Conservation (phyloP, 2,888 invertebrate species). For the Eurytoma adleriae region DNA sequence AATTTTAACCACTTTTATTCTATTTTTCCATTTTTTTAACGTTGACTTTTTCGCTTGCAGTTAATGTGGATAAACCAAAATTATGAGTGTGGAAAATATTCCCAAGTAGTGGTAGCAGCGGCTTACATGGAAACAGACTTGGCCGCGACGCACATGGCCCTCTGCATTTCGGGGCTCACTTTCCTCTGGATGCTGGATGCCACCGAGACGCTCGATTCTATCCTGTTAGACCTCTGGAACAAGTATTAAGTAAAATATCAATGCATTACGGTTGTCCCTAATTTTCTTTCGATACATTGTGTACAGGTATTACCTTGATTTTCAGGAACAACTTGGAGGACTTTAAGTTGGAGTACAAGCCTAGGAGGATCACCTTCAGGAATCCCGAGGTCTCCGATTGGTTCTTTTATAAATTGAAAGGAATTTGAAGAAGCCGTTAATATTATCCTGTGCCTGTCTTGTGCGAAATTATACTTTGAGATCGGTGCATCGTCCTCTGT, state of each 20-base stretch:
- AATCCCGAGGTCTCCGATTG: conserved; percentile 64
- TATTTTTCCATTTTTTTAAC: not conserved
- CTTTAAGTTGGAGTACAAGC: not conserved
- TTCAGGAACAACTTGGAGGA: conserved; percentile 6
- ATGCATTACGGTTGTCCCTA: not conserved
- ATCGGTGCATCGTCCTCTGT: not conserved
- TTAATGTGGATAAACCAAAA: conserved; percentile 65
- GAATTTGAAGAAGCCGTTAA: not conserved
- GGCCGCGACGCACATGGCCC: conserved; percentile 64
- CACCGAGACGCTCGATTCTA: conserved; percentile 71
- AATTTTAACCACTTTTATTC: not conserved
- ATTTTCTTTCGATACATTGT: not conserved
- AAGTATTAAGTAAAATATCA: conserved; percentile 61
- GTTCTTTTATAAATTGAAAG: conserved; percentile 58
- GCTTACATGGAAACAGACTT: conserved; percentile 66
- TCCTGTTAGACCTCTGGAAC: conserved; percentile 68
- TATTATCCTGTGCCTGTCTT: not conserved
- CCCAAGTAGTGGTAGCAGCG: conserved; percentile 63
- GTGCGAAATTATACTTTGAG: not conserved
- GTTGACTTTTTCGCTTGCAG: conserved; percentile 55
- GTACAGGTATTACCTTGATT: not conserved
- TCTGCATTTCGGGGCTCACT: conserved; percentile 69
- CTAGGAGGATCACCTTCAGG: conserved; percentile 62
- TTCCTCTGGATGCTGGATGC: conserved; percentile 75
- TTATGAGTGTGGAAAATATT: conserved; percentile 63